phyloP scores from a whole-genome alignment of 2,888 invertebrate genomes.

The Dorcus hopei region DNA sequence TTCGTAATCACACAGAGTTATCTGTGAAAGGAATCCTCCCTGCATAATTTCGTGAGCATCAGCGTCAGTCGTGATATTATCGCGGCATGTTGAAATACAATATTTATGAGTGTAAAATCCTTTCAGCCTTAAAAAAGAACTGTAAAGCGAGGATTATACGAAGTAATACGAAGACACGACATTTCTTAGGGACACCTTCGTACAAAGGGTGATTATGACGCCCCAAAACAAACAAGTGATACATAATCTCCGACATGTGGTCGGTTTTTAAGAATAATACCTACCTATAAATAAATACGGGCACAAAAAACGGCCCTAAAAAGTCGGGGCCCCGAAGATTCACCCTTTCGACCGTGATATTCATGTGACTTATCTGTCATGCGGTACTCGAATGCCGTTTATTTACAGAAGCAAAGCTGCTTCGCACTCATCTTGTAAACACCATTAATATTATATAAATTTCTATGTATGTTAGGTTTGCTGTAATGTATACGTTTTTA shows the following conservation, averaged over 20 bases:
- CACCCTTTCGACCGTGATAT: constrained; percentile 12
- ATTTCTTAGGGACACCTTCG: not conserved
- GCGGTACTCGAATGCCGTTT: constrained; percentile 9
- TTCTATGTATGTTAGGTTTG: constrained; percentile 2
- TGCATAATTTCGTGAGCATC: no score
- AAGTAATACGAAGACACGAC: not conserved
- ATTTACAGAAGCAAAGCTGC: constrained; percentile 11
- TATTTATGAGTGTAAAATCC: no score
- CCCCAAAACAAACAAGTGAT: constrained; percentile 18
- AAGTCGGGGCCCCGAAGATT: constrained; percentile 9
- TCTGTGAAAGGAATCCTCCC: no score
- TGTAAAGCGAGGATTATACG: no score
- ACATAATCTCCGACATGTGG: constrained; percentile 18
- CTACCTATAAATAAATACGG: constrained; percentile 15
- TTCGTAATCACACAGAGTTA: no score
- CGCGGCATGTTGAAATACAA: no score
- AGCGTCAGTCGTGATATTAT: no score
- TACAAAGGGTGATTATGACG: not conserved
- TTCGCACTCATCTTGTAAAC: constrained; percentile 14
- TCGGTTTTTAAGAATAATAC: constrained; percentile 11
- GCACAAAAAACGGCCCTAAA: constrained; percentile 11
- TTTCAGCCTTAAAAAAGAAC: no score
- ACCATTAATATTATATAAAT: not conserved
- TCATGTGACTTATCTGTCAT: constrained; percentile 16
- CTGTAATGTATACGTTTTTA: constrained; percentile 1